These are phyloP conservation scores for Hydrocynus forskahlii DNA, from an alignment of 2,797 vertebrate species.

Conservation along the genomic window DNA sequence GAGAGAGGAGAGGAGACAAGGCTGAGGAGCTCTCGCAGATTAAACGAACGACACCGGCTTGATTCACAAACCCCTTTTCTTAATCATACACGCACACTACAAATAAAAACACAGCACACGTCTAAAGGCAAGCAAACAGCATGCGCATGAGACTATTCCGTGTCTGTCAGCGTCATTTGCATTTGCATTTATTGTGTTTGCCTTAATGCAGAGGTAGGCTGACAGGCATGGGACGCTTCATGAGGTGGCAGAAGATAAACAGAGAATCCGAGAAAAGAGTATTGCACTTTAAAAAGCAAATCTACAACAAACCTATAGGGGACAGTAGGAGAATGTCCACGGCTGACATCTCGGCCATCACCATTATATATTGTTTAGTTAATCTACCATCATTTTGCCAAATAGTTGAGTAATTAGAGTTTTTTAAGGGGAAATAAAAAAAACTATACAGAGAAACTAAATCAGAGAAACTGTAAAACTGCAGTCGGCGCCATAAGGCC, in stretches of 20 bases:
- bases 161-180: slow-evolving; percentile 64
- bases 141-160: slow-evolving; percentile 49
- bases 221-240: slow-evolving; percentile 4
- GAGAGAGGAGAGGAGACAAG: slow-evolving; percentile 60
- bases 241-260: not conserved
- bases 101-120: slow-evolving; percentile 68
- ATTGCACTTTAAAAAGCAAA: not conserved
- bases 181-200: slow-evolving; percentile 64
- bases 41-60: slow-evolving; percentile 67
- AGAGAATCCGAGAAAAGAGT: not conserved
- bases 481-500: no score
- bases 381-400: no score
- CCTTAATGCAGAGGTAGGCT: slow-evolving; percentile 49
- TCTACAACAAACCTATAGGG: slow-evolving; percentile 45
- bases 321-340: slow-evolving; percentile 48
- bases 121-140: slow-evolving; percentile 64
- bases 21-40: slow-evolving; percentile 64
- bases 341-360: not conserved
- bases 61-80: slow-evolving; percentile 68
- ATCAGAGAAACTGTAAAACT: no score
- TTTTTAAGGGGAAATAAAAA: no score
- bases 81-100: slow-evolving; percentile 63
- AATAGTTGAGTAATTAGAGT: no score
- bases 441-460: no score
- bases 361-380: no score